A percentile compares a stretch with the other conserved stretches of the same genome.
Conservation (phyloP, 2,113 vertebrate species). For the Felis chaus region DNA sequence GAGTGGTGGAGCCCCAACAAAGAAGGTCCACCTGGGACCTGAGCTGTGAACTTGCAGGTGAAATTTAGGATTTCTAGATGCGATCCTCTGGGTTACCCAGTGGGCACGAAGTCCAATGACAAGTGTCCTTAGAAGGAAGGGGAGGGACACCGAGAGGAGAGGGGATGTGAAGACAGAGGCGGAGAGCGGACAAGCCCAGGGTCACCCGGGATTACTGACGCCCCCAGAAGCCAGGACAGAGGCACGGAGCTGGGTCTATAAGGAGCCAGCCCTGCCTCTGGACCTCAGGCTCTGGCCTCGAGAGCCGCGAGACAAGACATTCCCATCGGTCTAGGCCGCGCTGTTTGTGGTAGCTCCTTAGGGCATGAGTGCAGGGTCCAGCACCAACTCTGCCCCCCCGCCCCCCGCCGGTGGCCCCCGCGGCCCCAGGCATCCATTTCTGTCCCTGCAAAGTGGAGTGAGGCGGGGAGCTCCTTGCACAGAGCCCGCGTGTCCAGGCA, state of each 20-base stretch:
- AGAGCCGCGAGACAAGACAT: rapidly evolving
- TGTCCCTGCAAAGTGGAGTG: rapidly evolving
- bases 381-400: background rate
- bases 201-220: no score
- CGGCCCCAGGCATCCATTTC: rapidly evolving
- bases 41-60: background rate
- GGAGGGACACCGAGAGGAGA: background rate
- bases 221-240: no score
- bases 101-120: background rate
- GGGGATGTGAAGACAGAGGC: background rate
- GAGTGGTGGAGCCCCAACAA: background rate
- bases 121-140: background rate
- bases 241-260: rapidly evolving
- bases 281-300: background rate
- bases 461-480: background rate
- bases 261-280: background rate
- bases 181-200: no score
- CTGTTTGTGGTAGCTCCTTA: background rate
- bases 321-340: rapidly evolving
- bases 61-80: background rate
- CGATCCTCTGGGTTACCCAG: background rate
- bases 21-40: background rate
- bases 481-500: background rate
- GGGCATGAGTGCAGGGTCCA: rapidly evolving
- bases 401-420: background rate